These are phyloP conservation scores for Erynnis tages DNA, from an alignment of 2,888 invertebrate genomes.

Conservation along the genomic window DNA sequence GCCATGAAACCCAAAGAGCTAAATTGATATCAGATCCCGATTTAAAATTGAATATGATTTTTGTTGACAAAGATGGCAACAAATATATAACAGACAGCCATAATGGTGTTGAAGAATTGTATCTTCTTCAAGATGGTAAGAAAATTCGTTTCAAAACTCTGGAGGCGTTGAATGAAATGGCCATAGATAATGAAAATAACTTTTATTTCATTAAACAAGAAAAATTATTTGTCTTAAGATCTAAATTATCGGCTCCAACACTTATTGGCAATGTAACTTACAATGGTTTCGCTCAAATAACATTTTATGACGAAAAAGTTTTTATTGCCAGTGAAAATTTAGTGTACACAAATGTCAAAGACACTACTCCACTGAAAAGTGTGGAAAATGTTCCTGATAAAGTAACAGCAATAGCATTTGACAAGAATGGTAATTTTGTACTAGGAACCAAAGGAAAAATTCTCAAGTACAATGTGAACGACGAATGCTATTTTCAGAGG, in stretches of 20 bases:
- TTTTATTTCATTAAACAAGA: slow-evolving; percentile 62
- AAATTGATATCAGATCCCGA: slow-evolving; percentile 45
- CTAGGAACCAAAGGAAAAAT: slow-evolving; percentile 57
- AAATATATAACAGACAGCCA: slow-evolving; percentile 60
- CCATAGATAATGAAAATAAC: slow-evolving; percentile 62
- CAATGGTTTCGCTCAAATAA: slow-evolving; percentile 61
- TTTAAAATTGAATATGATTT: slow-evolving; percentile 57
- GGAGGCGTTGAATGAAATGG: slow-evolving; percentile 58
- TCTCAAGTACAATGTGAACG: slow-evolving; percentile 54
- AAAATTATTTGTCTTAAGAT: slow-evolving; percentile 55
- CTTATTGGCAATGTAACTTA: slow-evolving; percentile 54
- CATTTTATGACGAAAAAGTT: slow-evolving; percentile 53
- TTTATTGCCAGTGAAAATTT: slow-evolving; percentile 59
- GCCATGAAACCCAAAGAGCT: slow-evolving; percentile 52
- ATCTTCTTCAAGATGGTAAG: slow-evolving; percentile 52
- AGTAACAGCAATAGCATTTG: slow-evolving; percentile 63
- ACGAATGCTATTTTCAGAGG: slow-evolving; percentile 45
- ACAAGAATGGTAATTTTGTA: slow-evolving; percentile 53
- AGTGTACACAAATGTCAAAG: slow-evolving; percentile 58
- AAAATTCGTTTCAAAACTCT: slow-evolving; percentile 54
- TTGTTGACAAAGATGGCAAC: slow-evolving; percentile 63
- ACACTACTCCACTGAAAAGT: slow-evolving; percentile 50
- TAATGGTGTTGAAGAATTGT: slow-evolving; percentile 60
- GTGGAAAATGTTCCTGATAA: slow-evolving; percentile 53
- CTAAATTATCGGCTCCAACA: slow-evolving; percentile 44